phyloP scores from a whole-genome alignment of 2,797 vertebrate genomes.

The Micromesistius poutassou region DNA sequence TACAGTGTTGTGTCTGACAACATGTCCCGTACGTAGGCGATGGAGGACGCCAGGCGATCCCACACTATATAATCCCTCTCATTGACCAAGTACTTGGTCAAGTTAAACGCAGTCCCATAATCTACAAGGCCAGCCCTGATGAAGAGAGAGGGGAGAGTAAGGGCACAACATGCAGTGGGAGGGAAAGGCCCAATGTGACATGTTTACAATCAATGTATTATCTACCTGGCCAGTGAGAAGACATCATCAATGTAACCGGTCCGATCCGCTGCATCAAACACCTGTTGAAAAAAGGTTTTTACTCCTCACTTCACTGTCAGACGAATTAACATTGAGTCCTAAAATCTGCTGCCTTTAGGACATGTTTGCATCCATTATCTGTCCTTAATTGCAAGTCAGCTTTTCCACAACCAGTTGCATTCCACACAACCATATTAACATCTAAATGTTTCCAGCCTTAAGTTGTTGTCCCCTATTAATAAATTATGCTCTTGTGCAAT shows the following conservation, averaged over 20 bases:
- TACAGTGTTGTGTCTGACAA: conserved; percentile 75
- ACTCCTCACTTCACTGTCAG: background rate
- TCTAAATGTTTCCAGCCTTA: background rate
- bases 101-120: conserved; percentile 77
- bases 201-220: background rate
- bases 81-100: conserved; percentile 81
- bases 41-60: conserved; percentile 75
- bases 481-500: background rate
- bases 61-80: conserved; percentile 87
- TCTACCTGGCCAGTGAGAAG: conserved; percentile 90
- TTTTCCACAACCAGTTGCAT: background rate
- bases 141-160: background rate
- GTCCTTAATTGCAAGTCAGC: background rate
- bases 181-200: background rate
- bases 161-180: background rate
- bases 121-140: conserved; percentile 78
- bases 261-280: conserved; percentile 76
- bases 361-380: background rate
- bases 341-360: background rate
- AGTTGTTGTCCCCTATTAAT: background rate
- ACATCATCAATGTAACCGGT: conserved; percentile 88
- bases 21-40: conserved; percentile 85
- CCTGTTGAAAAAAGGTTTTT: conserved; percentile 47
- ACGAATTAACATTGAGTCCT: background rate
- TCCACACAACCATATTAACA: background rate